Conservation (phyloP, 2,797 vertebrate species). For the Sebastes oblongus region DNA sequence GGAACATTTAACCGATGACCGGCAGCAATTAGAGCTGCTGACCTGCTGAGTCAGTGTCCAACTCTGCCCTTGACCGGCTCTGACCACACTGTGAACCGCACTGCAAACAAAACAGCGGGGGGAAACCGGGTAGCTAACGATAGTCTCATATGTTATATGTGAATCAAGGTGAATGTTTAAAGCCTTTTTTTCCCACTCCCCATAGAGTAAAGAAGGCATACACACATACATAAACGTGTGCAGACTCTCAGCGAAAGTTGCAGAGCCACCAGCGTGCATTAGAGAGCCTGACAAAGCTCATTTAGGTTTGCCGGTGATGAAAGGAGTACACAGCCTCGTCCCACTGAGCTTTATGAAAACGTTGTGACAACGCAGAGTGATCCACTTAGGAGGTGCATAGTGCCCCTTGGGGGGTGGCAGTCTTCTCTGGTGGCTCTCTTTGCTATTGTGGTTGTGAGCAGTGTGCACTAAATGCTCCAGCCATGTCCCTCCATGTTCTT, state of each 20-base stretch:
- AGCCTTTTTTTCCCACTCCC: neutral
- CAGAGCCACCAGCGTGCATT: slow-evolving; percentile 72
- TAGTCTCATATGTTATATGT: neutral
- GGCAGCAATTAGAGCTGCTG: slow-evolving; percentile 61
- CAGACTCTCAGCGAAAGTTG: slow-evolving; percentile 40
- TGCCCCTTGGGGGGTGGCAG: slow-evolving; percentile 64
- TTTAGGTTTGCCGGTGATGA: slow-evolving; percentile 76
- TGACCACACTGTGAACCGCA: slow-evolving; percentile 29
- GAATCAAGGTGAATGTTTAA: slow-evolving; percentile 21
- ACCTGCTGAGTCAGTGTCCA: slow-evolving; percentile 65
- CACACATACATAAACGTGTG: slow-evolving; percentile 21
- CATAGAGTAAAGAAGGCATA: neutral
- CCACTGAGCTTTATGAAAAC: slow-evolving; percentile 69
- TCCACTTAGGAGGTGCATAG: slow-evolving; percentile 78
- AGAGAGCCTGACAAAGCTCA: slow-evolving; percentile 79
- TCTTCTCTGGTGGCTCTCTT: slow-evolving; percentile 45
- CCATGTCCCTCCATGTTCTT: slow-evolving; percentile 25
- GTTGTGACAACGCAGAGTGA: slow-evolving; percentile 79
- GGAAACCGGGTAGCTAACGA: neutral
- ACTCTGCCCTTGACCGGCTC: slow-evolving; percentile 64
- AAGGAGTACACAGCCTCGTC: slow-evolving; percentile 71
- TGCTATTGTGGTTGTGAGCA: slow-evolving; percentile 40
- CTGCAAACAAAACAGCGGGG: slow-evolving; percentile 47
- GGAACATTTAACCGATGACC: slow-evolving; percentile 64
- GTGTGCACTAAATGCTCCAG: slow-evolving; percentile 41